These are phyloP conservation scores for Ramphastos sulfuratus DNA, from an alignment of 2,113 vertebrate genomes.

Conservation along the genomic window DNA sequence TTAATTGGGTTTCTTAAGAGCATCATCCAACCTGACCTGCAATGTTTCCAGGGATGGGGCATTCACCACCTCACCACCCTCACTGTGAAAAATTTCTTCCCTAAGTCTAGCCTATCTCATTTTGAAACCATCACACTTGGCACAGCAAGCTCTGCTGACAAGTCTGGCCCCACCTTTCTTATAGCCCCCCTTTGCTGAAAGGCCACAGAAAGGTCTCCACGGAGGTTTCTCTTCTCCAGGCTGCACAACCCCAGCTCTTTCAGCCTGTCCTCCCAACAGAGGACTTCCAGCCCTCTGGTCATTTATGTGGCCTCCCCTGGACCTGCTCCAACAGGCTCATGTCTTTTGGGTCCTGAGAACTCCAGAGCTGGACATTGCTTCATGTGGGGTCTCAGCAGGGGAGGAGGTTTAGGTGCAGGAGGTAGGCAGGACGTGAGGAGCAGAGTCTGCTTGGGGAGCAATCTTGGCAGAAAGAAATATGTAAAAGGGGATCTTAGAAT, in stretches of 20 bases:
- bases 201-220: too few relatives aligned
- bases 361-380: not conserved
- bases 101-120: not conserved
- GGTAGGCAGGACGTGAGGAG: not conserved
- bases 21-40: too few relatives aligned
- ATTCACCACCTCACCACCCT: not conserved
- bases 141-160: not conserved
- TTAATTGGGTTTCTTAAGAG: not conserved
- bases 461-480: not conserved
- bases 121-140: not conserved
- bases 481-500: too few relatives aligned
- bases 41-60: not conserved
- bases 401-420: not conserved
- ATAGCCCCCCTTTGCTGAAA: not conserved
- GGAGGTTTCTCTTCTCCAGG: not conserved
- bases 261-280: not conserved
- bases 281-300: not conserved
- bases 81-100: not conserved
- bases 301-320: not conserved
- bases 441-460: too few relatives aligned
- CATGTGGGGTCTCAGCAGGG: not conserved
- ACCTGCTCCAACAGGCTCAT: not conserved
- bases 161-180: not conserved
- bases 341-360: not conserved
- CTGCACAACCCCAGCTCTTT: not conserved